Evolutionary conservation across 2,888 invertebrate species (phyloP), one percentile per base, ranked within the genome.

Genomic region (Xestia xanthographa): DNA sequence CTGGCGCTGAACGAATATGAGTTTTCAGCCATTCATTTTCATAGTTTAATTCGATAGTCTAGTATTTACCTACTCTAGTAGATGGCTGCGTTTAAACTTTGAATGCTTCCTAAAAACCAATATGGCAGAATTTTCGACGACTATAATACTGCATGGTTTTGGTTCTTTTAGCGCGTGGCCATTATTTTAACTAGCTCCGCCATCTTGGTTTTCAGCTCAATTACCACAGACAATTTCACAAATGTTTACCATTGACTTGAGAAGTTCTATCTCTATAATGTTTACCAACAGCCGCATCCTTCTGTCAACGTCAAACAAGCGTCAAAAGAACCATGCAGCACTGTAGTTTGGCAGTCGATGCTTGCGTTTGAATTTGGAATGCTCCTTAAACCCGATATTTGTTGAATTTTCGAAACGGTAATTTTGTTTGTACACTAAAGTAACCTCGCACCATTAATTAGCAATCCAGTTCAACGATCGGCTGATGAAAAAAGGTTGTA

Each of bases 391-490:
- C 12, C 9, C 2, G 6, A 14, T 56, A 53, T 38, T 56, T 58
- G 22, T 11, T 6, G 2, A 26, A 17, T 58, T 53, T 4, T n/a
- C 17, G 11, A n/a, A 22, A 22, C 29, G n/a, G 17, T 53, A 69
- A n/a, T 71, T n/a, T 14, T n/a, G 14, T 17, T 29, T 38, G 20
- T 5, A 17, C 5, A 22, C 29, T 8, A 17, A n/a, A 38, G 6
- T 14, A 78, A 50, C 11, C 38, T 45, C 62, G 41, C 11, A 41
- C 22, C 11, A 45, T 66, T 79, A 72, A 60, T 79, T 53, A 53
- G 34, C 20, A 58, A 60, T 43, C 20, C 50, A 79, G 60, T 62
- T 43, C 20, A 72, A 34, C 41, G 53, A 41, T 34, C 53, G 45
- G 3, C 14, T 56, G 22, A 63, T 26, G 29, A 53, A 68, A 66